Evolutionary conservation across 2,888 invertebrate genomes (phyloP), one percentile per base, ranked within the genome.

Genomic region (Lasioglossum morio): DNA sequence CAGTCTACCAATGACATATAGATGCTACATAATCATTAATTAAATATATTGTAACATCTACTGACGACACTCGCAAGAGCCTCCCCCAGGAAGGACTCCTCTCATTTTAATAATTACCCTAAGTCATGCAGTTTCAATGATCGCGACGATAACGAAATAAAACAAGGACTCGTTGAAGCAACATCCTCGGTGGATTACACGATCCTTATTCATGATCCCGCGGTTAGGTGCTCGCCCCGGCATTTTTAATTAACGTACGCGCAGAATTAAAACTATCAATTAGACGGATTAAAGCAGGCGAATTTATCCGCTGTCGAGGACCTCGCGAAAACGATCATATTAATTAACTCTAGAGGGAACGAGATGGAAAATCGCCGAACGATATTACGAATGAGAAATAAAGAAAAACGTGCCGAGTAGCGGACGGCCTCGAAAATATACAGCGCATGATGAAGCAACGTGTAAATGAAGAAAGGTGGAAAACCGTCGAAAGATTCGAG

Each of bases 391-490:
- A 7, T 23, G 16, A 23, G 53, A 78, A 72, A 63, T 53, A 43
- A 34, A 66, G 1, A 53, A 76, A 72, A 72, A 63, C 12, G 60
- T 27, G 53, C 23, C 70, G 37, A 81, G 37, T 82, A 75, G 82
- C 75, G 60, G 48, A 23, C 72, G 70, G 30, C 63, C 75, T 81
- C 46, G 57, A 83, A 83, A 81, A 37, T 72, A 75, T 37, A 57
- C 80, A 48, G 72, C 53, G 82, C 63, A 72, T 66, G 72, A 72
- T 63, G 74, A 60, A 30, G 19, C 48, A 76, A 70, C 40, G 37
- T 70, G 34, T 57, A 70, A 72, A 27, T 72, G 34, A 27, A 72
- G 72, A 77, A 77, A 63, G 4, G 60, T 74, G 37, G 46, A n/a
- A n/a, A 37, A n/a, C 43, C 43, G 34, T 70, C 27, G 8, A 3